Evolutionary conservation across 2,888 invertebrate genomes (phyloP).

Genomic region (Drosophila phalerata): DNA sequence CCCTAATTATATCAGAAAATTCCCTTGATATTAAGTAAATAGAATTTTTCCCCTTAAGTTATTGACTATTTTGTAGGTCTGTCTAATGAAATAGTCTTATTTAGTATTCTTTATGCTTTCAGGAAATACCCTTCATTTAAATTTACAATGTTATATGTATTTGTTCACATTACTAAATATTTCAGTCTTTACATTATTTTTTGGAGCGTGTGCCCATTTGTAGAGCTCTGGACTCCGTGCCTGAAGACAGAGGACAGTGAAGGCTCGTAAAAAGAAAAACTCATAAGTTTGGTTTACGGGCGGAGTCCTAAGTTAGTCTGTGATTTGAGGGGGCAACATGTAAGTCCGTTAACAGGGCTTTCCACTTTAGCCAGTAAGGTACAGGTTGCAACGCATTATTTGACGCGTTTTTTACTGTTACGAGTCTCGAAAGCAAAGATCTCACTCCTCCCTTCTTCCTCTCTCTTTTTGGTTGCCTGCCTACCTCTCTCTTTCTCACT

Average conservation of each 20-base stretch:
- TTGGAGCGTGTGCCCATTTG: slow-evolving; percentile 41
- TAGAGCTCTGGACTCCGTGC: slow-evolving; percentile 6
- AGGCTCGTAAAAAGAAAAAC: slow-evolving; percentile 48
- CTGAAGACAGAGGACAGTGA: slow-evolving; percentile 25
- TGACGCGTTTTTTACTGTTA: slow-evolving; percentile 72
- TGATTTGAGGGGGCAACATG: slow-evolving; percentile 26
- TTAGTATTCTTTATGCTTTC: background rate
- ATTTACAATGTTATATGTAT: background rate
- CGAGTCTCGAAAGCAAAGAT: slow-evolving; percentile 69
- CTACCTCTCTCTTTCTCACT: slow-evolving; percentile 22
- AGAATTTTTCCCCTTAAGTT: background rate
- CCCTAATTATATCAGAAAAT: background rate
- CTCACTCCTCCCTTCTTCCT: slow-evolving; percentile 27
- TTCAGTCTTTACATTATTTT: background rate
- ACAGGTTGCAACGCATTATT: slow-evolving; percentile 55
- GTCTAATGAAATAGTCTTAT: background rate
- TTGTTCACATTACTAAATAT: too few species aligned
- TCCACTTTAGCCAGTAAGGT: slow-evolving; percentile 17
- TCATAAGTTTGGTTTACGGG: slow-evolving; percentile 37
- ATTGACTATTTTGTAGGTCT: background rate
- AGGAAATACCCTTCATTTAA: background rate
- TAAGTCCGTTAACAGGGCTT: slow-evolving; percentile 6
- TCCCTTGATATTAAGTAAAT: background rate
- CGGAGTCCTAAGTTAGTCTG: slow-evolving; percentile 44
- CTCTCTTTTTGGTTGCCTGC: slow-evolving; percentile 8